These are phyloP conservation scores for Calephelis virginiensis DNA, from an alignment of 1,140 invertebrate species.

Conservation along the genomic window DNA sequence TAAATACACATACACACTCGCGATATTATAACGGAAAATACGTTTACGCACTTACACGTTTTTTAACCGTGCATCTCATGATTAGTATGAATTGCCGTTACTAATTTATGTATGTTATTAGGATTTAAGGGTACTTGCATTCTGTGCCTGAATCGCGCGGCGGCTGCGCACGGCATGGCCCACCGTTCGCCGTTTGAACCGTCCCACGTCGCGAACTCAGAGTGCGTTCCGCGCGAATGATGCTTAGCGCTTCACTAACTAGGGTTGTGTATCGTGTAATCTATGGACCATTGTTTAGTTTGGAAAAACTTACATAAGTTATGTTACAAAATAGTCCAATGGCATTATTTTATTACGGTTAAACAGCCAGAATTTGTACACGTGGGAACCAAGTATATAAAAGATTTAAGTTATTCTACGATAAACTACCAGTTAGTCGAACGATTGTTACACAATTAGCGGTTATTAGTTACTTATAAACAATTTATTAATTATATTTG, in stretches of 20 bases:
- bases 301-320: constrained; percentile 21
- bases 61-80: no score
- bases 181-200: constrained; percentile 31
- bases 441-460: no score
- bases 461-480: no score
- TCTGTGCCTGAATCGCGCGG: constrained; percentile 50
- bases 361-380: not conserved
- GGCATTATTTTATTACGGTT: constrained; percentile 12
- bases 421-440: no score
- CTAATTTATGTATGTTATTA: not conserved
- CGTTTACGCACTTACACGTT: no score
- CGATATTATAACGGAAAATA: no score
- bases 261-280: constrained; percentile 59
- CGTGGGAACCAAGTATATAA: not conserved
- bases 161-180: constrained; percentile 62
- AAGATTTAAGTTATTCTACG: not conserved
- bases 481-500: no score
- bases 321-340: constrained; percentile 6
- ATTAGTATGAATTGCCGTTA: no score
- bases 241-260: constrained; percentile 49
- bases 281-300: constrained; percentile 54
- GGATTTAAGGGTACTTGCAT: constrained; percentile 57
- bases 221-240: constrained; percentile 51
- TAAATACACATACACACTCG: no score
- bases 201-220: constrained; percentile 42